A percentile compares a stretch with the other conserved stretches of the same genome.
phyloP scores from a whole-genome alignment of 2,888 invertebrate genomes.

The Herminia tarsipennalis region DNA sequence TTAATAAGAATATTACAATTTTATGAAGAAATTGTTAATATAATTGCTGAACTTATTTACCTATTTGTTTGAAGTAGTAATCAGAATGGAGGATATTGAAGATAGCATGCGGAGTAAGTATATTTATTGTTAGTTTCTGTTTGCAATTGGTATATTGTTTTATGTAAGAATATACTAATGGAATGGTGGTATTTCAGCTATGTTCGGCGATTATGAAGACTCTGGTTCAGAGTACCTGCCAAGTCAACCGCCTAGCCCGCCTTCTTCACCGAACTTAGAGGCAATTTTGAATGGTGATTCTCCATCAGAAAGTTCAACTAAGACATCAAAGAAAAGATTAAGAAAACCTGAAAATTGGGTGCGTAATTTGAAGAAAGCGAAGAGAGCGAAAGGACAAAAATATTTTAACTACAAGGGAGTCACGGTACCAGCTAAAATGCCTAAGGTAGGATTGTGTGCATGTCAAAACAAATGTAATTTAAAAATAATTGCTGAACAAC shows the following conservation, averaged over 20 bases:
- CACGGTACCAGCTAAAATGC: conserved; percentile 12
- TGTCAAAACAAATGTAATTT: conserved; percentile 17
- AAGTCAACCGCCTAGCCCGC: conserved; percentile 10
- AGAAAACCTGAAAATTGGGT: conserved; percentile 8
- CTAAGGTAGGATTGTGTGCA: conserved; percentile 15
- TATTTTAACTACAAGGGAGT: conserved; percentile 15
- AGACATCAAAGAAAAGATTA: conserved; percentile 14
- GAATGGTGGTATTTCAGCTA: neutral
- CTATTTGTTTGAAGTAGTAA: neutral
- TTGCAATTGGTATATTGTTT: neutral
- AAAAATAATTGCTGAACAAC: conserved; percentile 16
- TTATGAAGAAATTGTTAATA: neutral
- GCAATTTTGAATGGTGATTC: neutral
- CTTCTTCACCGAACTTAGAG: conserved; percentile 7
- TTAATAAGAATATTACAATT: no score
- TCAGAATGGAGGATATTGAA: conserved; percentile 4
- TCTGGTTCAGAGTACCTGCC: conserved; percentile 15
- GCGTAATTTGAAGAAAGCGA: conserved; percentile 12
- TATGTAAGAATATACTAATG: no score
- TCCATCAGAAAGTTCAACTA: neutral
- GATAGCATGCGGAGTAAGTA: conserved; percentile 9
- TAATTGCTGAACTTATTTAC: neutral
- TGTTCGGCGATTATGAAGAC: conserved; percentile 14
- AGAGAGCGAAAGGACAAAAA: conserved; percentile 9
- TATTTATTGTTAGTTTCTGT: neutral